Evolutionary conservation across 2,797 vertebrate genomes (phyloP), one percentile per base, ranked within the genome.

Genomic region (Bradypodion pumilum): DNA sequence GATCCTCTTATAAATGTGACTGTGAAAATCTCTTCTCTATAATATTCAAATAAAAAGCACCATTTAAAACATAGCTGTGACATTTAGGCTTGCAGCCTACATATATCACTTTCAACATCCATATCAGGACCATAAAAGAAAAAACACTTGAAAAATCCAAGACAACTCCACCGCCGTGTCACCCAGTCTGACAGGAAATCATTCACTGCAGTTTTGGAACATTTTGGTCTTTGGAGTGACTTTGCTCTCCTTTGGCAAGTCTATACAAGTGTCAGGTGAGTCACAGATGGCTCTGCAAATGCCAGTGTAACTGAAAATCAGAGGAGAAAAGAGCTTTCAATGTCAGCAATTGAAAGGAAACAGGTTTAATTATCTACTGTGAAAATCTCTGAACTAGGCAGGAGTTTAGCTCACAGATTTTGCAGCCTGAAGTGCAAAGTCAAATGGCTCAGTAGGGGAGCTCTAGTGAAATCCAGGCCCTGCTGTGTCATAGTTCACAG

Each of bases 251-350:
- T 81, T 80, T 44, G 78, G 85, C 93, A 91, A 92, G 94, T 77
- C 85, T 88, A 78, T 89, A 75, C 88, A 88, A 84, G 89, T 0
- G 0, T 77, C 76, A 83, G 81, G 40, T 87, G 86, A 94, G 84
- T 93, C 92, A 92, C 63, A 80, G 60, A 88, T 37, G 78, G 70
- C 68, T 90, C 42, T 81, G 85, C 78, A 92, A 91, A 92, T 32
- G 78, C 37, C 81, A 86, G 77, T 52, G 78, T 19, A 73, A 65
- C 49, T 76, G 86, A 86, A 86, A 69, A 75, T 85, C 74, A 85
- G 85, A 90, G 75, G 76, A 81, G 72, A 87, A 79, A 86, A 85
- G 59, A 87, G 81, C 10, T 66, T 59, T 68, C 69, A 77, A 74
- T 2, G 0, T 74, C 85, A 68, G 44, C 2, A 62, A 62, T 35